phyloP scores from a whole-genome alignment of 1,140 invertebrate species.

The Paraescarpia echinospica region DNA sequence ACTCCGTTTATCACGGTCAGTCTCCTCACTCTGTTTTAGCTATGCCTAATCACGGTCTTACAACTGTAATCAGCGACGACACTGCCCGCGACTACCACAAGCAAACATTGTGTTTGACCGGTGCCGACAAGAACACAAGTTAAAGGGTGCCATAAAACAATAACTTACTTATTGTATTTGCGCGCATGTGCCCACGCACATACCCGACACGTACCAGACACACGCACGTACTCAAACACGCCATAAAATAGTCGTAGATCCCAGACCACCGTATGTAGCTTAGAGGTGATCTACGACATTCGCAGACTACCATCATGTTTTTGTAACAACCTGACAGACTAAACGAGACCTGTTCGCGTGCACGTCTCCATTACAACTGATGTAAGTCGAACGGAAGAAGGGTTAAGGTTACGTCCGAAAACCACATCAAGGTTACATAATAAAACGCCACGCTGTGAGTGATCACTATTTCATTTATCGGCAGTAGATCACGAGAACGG shows the following conservation, averaged over 20 bases:
- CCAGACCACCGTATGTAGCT: not conserved
- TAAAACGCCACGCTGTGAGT: not conserved
- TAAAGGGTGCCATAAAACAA: not conserved
- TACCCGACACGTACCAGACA: not conserved
- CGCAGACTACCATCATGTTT: not conserved
- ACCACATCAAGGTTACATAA: not conserved
- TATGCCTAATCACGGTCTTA: no score
- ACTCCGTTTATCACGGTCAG: no score
- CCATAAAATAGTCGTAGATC: not conserved
- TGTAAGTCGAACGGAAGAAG: not conserved
- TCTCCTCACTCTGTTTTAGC: no score
- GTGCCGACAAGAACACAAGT: not conserved
- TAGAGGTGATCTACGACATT: not conserved
- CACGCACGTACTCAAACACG: not conserved
- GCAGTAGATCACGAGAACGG: not conserved
- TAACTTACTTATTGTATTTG: not conserved
- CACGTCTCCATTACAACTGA: not conserved
- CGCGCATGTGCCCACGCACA: not conserved
- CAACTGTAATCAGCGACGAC: no score
- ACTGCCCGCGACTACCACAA: no score
- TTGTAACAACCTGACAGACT: not conserved
- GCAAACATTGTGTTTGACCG: no score
- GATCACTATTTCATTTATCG: not conserved
- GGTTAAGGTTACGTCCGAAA: not conserved
- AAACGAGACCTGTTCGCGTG: not conserved